phyloP scores from a whole-genome alignment of 2,888 invertebrate species.

The Sarcophaga rosellei region DNA sequence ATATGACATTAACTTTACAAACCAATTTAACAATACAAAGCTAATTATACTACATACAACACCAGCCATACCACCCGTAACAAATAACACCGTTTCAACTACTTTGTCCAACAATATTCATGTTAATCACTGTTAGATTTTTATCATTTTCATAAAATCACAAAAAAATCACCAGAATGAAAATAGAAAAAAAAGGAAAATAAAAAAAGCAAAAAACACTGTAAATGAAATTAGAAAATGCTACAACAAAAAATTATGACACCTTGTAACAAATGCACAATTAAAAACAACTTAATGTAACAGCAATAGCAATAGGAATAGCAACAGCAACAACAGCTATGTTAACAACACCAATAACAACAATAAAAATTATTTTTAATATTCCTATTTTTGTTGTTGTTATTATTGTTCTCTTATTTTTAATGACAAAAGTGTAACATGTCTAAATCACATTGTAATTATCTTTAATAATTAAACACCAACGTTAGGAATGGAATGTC shows the following conservation, averaged over 20 bases:
- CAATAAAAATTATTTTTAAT: slow-evolving; percentile 1
- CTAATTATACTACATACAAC: no score
- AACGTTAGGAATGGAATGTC: slow-evolving; percentile 3
- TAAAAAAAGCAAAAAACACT: not conserved
- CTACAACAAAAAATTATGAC: slow-evolving; percentile 21
- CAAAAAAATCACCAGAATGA: slow-evolving; percentile 20
- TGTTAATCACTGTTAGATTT: slow-evolving; percentile 49
- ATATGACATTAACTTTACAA: no score
- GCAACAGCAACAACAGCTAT: slow-evolving; percentile 22
- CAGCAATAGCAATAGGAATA: slow-evolving; percentile 30
- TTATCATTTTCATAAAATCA: slow-evolving; percentile 39
- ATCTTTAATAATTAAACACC: slow-evolving; percentile 66
- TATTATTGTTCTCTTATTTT: slow-evolving; percentile 19
- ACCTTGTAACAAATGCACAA: slow-evolving; percentile 60
- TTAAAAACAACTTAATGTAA: slow-evolving; percentile 56
- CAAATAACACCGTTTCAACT: not conserved
- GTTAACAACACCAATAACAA: slow-evolving; percentile 46
- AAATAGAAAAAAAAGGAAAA: not conserved
- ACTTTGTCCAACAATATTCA: not conserved
- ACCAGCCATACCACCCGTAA: not conserved
- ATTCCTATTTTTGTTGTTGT: slow-evolving; percentile 10
- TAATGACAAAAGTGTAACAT: slow-evolving; percentile 61
- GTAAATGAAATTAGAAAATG: not conserved
- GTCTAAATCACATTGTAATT: slow-evolving; percentile 65
- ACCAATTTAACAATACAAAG: no score